These are phyloP conservation scores for Hydropsyche tenuis DNA, from an alignment of 1,140 invertebrate genomes.

Conservation along the genomic window DNA sequence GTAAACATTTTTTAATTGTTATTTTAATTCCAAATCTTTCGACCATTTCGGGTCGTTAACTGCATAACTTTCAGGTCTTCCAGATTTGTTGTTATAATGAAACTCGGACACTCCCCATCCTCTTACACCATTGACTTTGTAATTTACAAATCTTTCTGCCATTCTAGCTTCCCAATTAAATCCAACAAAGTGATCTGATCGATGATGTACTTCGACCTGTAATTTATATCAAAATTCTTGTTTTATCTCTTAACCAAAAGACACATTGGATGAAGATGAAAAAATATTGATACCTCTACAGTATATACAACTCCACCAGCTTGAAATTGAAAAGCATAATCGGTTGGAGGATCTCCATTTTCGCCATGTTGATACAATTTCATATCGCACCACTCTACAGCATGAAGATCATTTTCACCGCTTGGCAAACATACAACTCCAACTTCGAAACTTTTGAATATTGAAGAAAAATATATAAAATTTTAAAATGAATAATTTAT, in stretches of 20 bases:
- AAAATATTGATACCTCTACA: constrained; percentile 56
- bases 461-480: neutral
- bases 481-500: neutral
- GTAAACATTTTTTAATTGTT: too few relatives aligned
- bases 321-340: constrained; percentile 68
- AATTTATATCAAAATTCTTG: neutral
- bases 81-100: constrained; percentile 67
- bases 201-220: constrained; percentile 65
- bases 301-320: constrained; percentile 64
- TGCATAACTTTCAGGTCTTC: constrained; percentile 56
- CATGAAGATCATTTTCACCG: constrained; percentile 63
- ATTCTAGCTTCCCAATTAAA: constrained; percentile 72
- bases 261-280: too few relatives aligned
- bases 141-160: constrained; percentile 70
- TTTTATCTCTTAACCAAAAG: too few relatives aligned
- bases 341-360: constrained; percentile 66
- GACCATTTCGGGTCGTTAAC: constrained; percentile 63
- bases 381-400: constrained; percentile 68
- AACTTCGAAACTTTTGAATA: constrained; percentile 64
- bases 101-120: constrained; percentile 75
- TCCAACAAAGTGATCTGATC: constrained; percentile 70
- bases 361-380: constrained; percentile 72
- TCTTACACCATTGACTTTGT: constrained; percentile 67
- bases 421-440: constrained; percentile 67
- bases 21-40: too few relatives aligned